phyloP scores from a whole-genome alignment of 1,140 invertebrate species.

The Tribolium castaneum region DNA sequence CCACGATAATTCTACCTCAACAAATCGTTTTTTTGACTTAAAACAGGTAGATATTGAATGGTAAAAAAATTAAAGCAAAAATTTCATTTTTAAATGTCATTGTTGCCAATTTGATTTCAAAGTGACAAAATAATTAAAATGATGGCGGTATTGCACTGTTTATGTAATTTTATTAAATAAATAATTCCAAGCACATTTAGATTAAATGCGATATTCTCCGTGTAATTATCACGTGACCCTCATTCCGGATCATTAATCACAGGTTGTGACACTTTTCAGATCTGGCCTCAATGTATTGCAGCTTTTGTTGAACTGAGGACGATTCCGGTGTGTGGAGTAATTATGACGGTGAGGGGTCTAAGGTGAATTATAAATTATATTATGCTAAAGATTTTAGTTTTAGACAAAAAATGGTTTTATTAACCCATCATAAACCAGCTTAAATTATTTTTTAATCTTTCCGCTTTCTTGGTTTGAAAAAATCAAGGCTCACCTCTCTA shows the following conservation, averaged over 20 bases:
- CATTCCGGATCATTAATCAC: constrained; percentile 5
- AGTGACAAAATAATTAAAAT: too few relatives aligned
- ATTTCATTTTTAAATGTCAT: too few relatives aligned
- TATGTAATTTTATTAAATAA: not conserved
- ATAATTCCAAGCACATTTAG: not conserved
- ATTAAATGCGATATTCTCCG: not conserved
- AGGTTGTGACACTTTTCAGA: not conserved
- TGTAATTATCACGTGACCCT: constrained; percentile 18
- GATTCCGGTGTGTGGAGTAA: not conserved
- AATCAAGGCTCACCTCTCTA: not conserved
- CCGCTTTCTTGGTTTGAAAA: not conserved
- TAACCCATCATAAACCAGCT: not conserved
- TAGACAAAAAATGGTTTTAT: not conserved
- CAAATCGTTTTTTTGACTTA: too few relatives aligned
- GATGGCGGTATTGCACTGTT: too few relatives aligned
- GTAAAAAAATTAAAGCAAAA: too few relatives aligned
- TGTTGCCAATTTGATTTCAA: too few relatives aligned
- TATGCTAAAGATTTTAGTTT: too few relatives aligned
- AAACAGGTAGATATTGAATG: too few relatives aligned
- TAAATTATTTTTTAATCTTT: not conserved
- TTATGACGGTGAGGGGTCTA: not conserved
- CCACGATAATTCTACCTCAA: too few relatives aligned
- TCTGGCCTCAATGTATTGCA: not conserved
- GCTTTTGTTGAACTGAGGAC: not conserved
- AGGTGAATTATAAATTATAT: not conserved